Percentiles rank a stretch among this genome's conserved stretches.
These are phyloP conservation scores for Andrena haemorrhoa DNA, from an alignment of 2,888 invertebrate genomes.

Conservation along the genomic window DNA sequence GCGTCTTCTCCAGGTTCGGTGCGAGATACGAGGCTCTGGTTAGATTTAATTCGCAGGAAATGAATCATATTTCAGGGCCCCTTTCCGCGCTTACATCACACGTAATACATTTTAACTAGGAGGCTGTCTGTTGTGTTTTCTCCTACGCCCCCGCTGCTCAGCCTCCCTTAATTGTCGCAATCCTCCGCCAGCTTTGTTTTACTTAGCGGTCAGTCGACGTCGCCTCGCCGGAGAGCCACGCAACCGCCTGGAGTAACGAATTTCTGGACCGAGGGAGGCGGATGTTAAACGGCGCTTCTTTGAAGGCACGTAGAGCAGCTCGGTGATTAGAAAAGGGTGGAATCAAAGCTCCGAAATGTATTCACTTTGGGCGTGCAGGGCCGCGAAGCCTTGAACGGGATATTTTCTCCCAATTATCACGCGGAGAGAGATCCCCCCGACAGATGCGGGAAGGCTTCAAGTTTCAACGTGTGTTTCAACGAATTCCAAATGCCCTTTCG, in stretches of 20 bases:
- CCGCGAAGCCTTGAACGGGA: too few species aligned
- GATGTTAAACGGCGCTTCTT: too few species aligned
- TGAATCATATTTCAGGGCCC: slow-evolving; percentile 50
- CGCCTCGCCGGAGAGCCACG: neutral
- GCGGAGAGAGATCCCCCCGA: too few species aligned
- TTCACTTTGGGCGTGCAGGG: too few species aligned
- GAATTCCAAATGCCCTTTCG: neutral
- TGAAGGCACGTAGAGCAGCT: too few species aligned
- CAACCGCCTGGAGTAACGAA: slow-evolving; percentile 21
- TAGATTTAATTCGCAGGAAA: slow-evolving; percentile 59
- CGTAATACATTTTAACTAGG: slow-evolving; percentile 23
- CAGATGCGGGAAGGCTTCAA: neutral
- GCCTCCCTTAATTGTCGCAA: slow-evolving; percentile 28
- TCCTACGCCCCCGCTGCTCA: neutral
- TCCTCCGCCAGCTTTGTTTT: slow-evolving; percentile 2
- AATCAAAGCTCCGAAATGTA: too few species aligned
- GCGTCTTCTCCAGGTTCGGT: neutral
- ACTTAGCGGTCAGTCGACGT: neutral
- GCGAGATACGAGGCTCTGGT: slow-evolving; percentile 12
- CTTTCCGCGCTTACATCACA: slow-evolving; percentile 28
- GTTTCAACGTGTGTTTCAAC: neutral
- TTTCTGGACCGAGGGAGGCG: neutral
- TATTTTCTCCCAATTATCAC: too few species aligned
- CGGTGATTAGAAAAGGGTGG: too few species aligned
- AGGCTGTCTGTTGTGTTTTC: neutral